Evolutionary conservation across 1,140 invertebrate species (phyloP), one percentile per base, ranked within the genome.

Genomic region (Lerema accius): DNA sequence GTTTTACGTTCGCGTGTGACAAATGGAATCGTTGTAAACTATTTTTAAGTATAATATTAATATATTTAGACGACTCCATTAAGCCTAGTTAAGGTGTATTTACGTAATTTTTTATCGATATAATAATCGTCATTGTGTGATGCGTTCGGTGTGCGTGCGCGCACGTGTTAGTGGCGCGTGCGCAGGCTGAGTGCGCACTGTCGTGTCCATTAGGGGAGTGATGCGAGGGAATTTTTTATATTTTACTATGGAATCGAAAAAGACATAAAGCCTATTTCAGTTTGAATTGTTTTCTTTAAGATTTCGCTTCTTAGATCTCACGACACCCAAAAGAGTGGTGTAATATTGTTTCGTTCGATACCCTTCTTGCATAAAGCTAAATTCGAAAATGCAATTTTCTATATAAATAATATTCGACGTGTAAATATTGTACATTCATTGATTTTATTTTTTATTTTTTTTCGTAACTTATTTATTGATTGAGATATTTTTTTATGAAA

Each of bases 341-440:
- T 39, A 23, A 13, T 23, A 11, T 58, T 19, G 6, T 28, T 17
- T 28, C 32, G 45, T 56, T 46, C 71, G 65, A 14, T 51, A 46
- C 67, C 58, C 71, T 84, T 75, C 82, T 77, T 77, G 74, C 75
- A 37, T 11, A 37, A 37, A 73, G 74, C 76, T 67, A 77, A 75
- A 69, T 77, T 65, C 46, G 37, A 65, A 76, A 76, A 76, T 76
- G 72, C 75, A 79, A 79, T 82, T 87, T 59, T 79, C 71, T 85
- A 80, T 81, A 76, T 78, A 82, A 86, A 82, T 80, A 85, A 84
- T 80, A 82, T 81, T 84, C 74, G 74, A 84, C 85, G 85, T 90
- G 87, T 90, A 90, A 90, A 90, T 90, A 90, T 86, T 90, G 87
- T 90, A 90, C 79, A 90, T 90, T 89, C 58, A 73, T 85, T 86